A percentile compares a stretch with the other conserved stretches of the same genome.
Evolutionary conservation across 2,888 invertebrate species (phyloP).

Genomic region (Pseudococcus longispinus): DNA sequence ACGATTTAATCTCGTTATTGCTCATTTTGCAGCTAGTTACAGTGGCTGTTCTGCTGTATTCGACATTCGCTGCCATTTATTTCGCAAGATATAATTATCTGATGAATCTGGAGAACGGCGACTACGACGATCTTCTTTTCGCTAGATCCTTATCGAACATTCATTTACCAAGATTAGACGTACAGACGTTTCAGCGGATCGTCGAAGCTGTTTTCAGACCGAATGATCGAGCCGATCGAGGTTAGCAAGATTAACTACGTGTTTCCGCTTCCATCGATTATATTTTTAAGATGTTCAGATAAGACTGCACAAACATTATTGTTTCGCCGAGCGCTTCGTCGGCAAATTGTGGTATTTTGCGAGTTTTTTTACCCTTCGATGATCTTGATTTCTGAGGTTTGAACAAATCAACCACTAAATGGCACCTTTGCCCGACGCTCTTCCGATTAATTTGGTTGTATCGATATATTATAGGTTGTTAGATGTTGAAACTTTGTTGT

Average conservation of each 20-base stretch:
- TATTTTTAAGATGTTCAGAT: slow-evolving; percentile 28
- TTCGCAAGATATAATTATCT: slow-evolving; percentile 87
- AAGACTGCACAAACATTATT: background rate
- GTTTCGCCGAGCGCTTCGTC: background rate
- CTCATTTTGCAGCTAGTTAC: slow-evolving; percentile 74
- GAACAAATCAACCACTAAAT: too few relatives aligned
- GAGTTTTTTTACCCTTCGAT: background rate
- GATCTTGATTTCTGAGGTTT: background rate
- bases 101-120: slow-evolving; percentile 76
- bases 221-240: slow-evolving; percentile 16
- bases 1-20: too few relatives aligned
- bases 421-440: background rate
- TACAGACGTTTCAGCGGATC: slow-evolving; percentile 52
- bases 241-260: background rate
- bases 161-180: slow-evolving; percentile 45
- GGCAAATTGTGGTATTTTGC: background rate
- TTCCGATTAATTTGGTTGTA: background rate
- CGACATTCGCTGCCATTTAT: slow-evolving; percentile 84
- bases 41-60: slow-evolving; percentile 80
- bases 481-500: background rate
- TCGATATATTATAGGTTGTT: background rate
- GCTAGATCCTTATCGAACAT: slow-evolving; percentile 49
- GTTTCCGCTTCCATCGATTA: background rate
- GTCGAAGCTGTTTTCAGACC: slow-evolving; percentile 43
- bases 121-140: slow-evolving; percentile 71